Base-by-base conservation (phyloP, 92 coral and sea anemone species). In the Blastomussa wellsi region DNA sequence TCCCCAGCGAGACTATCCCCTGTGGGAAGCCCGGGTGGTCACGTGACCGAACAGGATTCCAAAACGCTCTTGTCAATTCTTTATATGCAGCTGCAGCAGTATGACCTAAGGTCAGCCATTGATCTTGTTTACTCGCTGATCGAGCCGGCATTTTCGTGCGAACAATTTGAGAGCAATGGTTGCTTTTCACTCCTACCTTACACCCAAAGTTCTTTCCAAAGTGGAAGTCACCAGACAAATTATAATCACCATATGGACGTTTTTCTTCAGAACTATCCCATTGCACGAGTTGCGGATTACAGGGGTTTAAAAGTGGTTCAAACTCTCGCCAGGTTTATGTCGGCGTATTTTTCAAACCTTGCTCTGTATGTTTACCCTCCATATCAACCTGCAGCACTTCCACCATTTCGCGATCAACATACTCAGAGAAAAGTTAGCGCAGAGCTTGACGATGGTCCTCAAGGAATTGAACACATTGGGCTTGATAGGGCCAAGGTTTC, bases 311-410 rank as follows among this genome's bases (percentile, higher is more conserved):
- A 89, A 74, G 94, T 93, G 53, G 95, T 97, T 52, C 99, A 95
- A 42, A 85, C 94, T 0, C 81, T 97, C 2, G 99, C 94, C 12
- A 91, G 98, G 29, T 89, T 97, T 65, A 94, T 97, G 99, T 92
- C 97, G 0, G 95, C 98, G 26, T 97, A 97, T 88, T 97, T 97
- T 80, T 92, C 97, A 10, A 94, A 97, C 79, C 94, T 95, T 60
- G 91, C 95, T 17, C 93, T 97, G 16, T 91, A 87, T 12, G 84
- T 91, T 47, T 95, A 89, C 81, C 91, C 95, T 24, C 93, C 99
- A 15, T 91, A 89, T 80, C 93, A 79, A 12, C 92, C 98, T 22
- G 65, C 70, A 7, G 87, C 89, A 0, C 85, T 94, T 39, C 98
- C 98, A 52, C 92, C 95, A 39, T 94, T 85, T 62, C 80, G 41